Evolutionary conservation across 2,113 vertebrate genomes (phyloP).

Genomic region (Ramphastos sulfuratus): DNA sequence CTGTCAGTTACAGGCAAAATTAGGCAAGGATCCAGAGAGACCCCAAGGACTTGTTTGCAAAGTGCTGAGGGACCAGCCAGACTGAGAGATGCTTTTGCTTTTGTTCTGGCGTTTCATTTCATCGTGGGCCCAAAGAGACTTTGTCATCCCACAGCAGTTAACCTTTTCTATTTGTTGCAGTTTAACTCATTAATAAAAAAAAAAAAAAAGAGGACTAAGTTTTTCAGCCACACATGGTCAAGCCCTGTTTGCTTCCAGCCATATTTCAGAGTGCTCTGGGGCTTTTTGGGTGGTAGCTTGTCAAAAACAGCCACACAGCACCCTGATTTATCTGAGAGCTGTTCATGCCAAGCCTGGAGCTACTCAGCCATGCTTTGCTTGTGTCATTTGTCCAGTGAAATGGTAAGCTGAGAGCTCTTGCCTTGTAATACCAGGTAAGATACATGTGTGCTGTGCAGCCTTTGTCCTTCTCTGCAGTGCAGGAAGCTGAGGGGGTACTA

Average conservation of each 20-base stretch:
- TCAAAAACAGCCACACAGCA: constrained; percentile 50
- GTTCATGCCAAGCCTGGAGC: constrained; percentile 14
- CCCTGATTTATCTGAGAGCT: constrained; percentile 46
- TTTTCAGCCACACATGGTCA: constrained; percentile 34
- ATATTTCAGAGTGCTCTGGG: constrained; percentile 38
- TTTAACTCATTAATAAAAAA: background rate
- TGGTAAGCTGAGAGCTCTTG: constrained; percentile 37
- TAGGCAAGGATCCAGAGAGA: background rate
- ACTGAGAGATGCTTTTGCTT: background rate
- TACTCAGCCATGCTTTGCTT: constrained; percentile 48
- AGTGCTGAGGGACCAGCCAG: background rate
- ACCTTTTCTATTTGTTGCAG: background rate
- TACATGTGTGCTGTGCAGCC: fast-evolving
- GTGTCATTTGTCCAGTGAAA: constrained; percentile 60
- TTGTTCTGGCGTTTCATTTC: background rate
- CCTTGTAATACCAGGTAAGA: background rate
- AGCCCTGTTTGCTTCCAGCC: constrained; percentile 45
- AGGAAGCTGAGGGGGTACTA: background rate
- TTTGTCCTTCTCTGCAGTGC: background rate
- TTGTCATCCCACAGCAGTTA: background rate
- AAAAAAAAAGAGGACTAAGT: background rate
- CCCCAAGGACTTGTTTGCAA: background rate
- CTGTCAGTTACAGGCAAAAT: background rate
- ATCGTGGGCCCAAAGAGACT: background rate
- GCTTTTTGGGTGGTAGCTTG: constrained; percentile 41